These are phyloP conservation scores for Drosophila histrio DNA, from an alignment of 2,888 invertebrate species.

Conservation along the genomic window DNA sequence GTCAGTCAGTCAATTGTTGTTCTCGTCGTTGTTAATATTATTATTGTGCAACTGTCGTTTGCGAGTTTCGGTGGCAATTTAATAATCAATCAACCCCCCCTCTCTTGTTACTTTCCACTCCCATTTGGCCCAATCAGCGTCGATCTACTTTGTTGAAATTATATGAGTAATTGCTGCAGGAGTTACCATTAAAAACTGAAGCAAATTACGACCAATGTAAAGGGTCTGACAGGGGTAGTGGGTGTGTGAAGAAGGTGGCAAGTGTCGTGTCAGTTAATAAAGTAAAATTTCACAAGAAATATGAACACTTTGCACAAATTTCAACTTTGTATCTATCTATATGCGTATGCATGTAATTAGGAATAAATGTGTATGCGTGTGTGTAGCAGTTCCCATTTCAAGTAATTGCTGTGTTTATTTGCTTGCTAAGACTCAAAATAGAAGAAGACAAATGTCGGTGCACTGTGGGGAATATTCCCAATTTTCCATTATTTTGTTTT, in stretches of 20 bases:
- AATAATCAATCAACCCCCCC: slow-evolving; percentile 50
- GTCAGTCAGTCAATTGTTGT: neutral
- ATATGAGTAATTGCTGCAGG: slow-evolving; percentile 48
- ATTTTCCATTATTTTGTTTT: too few relatives aligned
- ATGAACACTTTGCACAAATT: slow-evolving; percentile 11
- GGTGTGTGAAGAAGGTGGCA: too few relatives aligned
- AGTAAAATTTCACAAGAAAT: slow-evolving; percentile 24
- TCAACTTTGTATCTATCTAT: neutral
- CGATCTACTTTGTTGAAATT: slow-evolving; percentile 34
- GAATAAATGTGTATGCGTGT: slow-evolving; percentile 12
- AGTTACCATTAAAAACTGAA: slow-evolving; percentile 39
- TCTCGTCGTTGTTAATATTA: neutral
- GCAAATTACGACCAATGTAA: slow-evolving; percentile 14
- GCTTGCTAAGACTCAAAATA: slow-evolving; percentile 30
- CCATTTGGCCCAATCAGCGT: slow-evolving; percentile 5
- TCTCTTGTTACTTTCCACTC: neutral
- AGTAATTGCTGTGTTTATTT: slow-evolving; percentile 58
- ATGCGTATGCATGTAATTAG: neutral
- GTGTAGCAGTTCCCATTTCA: slow-evolving; percentile 32
- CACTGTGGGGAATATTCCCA: too few relatives aligned
- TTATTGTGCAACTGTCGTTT: slow-evolving; percentile 37
- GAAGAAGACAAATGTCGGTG: too few relatives aligned
- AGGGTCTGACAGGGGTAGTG: neutral
- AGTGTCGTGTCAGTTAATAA: neutral
- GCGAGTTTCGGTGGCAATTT: slow-evolving; percentile 42